Evolutionary conservation across 1,140 invertebrate species (phyloP).

Genomic region (Cydia fagiglandana): DNA sequence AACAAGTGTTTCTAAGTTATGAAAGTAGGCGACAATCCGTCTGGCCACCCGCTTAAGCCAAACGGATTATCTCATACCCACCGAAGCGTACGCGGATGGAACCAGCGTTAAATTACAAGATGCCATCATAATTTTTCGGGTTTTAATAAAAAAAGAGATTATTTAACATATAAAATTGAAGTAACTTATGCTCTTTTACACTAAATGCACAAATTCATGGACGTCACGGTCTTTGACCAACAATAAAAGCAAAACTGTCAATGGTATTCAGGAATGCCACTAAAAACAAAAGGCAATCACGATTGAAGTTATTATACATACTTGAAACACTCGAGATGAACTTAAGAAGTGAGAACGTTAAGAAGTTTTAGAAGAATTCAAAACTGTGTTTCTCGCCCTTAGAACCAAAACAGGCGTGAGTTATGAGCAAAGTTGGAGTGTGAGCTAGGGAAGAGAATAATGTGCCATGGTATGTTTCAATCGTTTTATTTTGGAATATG

Average conservation of each 20-base stretch:
- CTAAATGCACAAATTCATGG: background rate
- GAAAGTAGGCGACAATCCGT: slow-evolving; percentile 3
- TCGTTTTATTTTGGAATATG: slow-evolving; percentile 9
- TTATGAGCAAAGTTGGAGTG: slow-evolving; percentile 19
- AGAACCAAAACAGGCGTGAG: slow-evolving; percentile 21
- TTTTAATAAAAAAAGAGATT: background rate
- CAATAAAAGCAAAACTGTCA: slow-evolving; percentile 4
- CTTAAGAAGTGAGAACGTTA: slow-evolving; percentile 7
- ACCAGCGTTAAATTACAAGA: slow-evolving; percentile 26
- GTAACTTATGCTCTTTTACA: background rate
- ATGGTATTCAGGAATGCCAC: background rate
- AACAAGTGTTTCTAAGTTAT: background rate
- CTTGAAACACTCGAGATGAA: slow-evolving; percentile 9
- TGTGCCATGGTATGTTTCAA: background rate
- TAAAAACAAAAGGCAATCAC: slow-evolving; percentile 11
- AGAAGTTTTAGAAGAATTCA: slow-evolving; percentile 8
- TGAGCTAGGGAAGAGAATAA: background rate
- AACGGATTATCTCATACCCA: slow-evolving; percentile 17
- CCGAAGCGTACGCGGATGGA: background rate
- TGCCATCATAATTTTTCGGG: background rate
- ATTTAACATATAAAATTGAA: background rate
- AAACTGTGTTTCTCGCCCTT: slow-evolving; percentile 8
- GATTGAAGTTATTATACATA: slow-evolving; percentile 14
- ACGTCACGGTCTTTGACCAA: background rate
- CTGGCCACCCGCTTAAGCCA: background rate